phyloP scores from a whole-genome alignment of 53 echinoderm and acorn worm genomes.

The Henricia sp. region DNA sequence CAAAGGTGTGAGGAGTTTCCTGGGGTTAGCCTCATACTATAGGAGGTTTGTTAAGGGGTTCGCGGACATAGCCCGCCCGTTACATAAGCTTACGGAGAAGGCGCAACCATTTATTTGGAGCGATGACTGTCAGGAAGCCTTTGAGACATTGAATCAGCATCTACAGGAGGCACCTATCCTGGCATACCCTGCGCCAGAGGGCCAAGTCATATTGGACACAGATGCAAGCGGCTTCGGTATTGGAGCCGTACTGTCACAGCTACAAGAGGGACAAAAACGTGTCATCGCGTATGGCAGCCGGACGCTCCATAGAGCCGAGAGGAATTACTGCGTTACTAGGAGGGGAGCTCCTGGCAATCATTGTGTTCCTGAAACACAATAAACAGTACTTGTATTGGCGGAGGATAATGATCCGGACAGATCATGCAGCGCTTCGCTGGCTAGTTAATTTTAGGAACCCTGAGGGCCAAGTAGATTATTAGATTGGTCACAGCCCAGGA shows the following conservation, averaged over 20 bases:
- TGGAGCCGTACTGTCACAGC: slow-evolving; percentile 31
- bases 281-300: slow-evolving; percentile 1
- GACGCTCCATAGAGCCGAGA: not conserved
- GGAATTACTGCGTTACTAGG: not conserved
- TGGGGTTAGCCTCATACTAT: slow-evolving; percentile 38
- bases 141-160: no score
- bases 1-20: slow-evolving; percentile 27
- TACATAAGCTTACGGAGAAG: not conserved
- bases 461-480: no score
- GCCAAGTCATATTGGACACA: no score
- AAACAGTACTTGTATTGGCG: no score
- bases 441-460: not conserved
- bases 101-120: not conserved
- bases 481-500: no score
- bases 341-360: not conserved
- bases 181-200: no score
- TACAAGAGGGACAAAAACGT: slow-evolving; percentile 7
- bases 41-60: slow-evolving; percentile 21
- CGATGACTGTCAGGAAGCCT: not conserved
- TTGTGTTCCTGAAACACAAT: not conserved
- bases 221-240: slow-evolving; percentile 16
- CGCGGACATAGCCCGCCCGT: slow-evolving; percentile 22
- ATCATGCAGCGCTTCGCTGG: not conserved
- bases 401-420: not conserved
- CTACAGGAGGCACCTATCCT: no score